Evolutionary conservation across 1,140 invertebrate genomes (phyloP), one percentile per base, ranked within the genome.

Genomic region (Helicoverpa zea): DNA sequence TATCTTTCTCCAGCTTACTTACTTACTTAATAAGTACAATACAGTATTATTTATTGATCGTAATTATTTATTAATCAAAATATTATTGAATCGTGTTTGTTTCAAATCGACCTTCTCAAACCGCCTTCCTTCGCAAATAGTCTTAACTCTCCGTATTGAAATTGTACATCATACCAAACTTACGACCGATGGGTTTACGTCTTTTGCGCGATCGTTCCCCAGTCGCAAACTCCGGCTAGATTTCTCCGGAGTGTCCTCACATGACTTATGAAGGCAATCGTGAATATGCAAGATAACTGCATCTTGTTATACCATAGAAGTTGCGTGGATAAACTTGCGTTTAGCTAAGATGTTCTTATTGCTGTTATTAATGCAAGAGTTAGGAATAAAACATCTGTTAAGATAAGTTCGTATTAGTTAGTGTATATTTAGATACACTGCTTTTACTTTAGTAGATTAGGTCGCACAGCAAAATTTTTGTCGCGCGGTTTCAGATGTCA

Each of bases 181-280:
- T 66, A 66, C 43, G 63, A 66, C 43, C 63, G 47, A 47, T 49
- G 63, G 35, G 63, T 43, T 49, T 12, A 49, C 10, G 63, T 66
- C 63, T 66, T 49, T 66, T 49, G 10, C 63, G 49, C 43, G 47
- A 66, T 66, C n/a, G 63, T 66, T 23, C 63, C 63, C 63, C 43
- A 66, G 63, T 66, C 63, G 47, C 63, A 12, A 66, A 49, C 63
- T 66, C 63, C 12, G 66, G 23, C 66, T 51, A 54, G 47, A 70
- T 70, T 70, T 70, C 66, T 70, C 66, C 52, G 51, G 66, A 52
- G 66, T 29, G 23, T 49, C 43, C 18, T 70, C n/a, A 70, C 51
- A 70, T 70, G 66, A 70, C 66, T 70, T 70, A 70, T 43, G 66
- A 70, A 70, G 66, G 47, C 66, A 70, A 70, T 70, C 66, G 52